Base-by-base conservation (phyloP, 2,888 invertebrate species). In the Papilio demoleus region DNA sequence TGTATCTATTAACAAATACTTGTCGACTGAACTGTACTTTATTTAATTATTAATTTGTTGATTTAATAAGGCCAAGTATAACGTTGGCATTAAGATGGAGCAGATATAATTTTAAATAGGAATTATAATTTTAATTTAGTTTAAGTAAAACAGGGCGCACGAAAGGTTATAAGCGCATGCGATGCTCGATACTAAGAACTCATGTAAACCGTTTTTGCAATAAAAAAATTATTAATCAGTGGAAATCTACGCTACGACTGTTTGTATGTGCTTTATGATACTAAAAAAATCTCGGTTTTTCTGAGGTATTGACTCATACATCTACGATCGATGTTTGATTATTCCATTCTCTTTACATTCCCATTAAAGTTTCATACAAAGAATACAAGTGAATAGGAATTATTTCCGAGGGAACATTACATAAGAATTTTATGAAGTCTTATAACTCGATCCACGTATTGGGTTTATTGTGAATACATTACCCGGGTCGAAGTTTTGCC, bases 401-500 rank as follows among this genome's bases (percentile, higher is more conserved):
- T 24, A 27, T 53, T 53, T 53, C 31, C 53, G 53, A 53, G 6
- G 27, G 27, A 53, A 31, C 14, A 27, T 66, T 64, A 64, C 53
- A 59, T 53, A 68, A 65, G 63, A 63, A 27, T 22, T 63, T 70
- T 53, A 59, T 59, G 22, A 42, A 63, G 58, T 66, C 56, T 34
- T 64, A 56, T 47, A 65, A 59, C 65, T 61, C 61, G 70, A 70
- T 69, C 70, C 68, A 72, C 68, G 74, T 74, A 74, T 74, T 75
- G 79, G 77, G 77, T 79, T 77, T 79, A 78, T 69, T 69, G 65
- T 65, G 65, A 69, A 69, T 69, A 69, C 69, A 65, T 65, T 65
- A 65, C 78, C 76, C 76, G 82, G 82, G 83, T 90, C 87, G 88
- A 91, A 87, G 81, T 85, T 83, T 85, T 82, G 87, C 82, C 82